Evolutionary conservation across 2,113 vertebrate species (phyloP), one percentile per base, ranked within the genome.

Genomic region (Apistogramma diplotaenia): DNA sequence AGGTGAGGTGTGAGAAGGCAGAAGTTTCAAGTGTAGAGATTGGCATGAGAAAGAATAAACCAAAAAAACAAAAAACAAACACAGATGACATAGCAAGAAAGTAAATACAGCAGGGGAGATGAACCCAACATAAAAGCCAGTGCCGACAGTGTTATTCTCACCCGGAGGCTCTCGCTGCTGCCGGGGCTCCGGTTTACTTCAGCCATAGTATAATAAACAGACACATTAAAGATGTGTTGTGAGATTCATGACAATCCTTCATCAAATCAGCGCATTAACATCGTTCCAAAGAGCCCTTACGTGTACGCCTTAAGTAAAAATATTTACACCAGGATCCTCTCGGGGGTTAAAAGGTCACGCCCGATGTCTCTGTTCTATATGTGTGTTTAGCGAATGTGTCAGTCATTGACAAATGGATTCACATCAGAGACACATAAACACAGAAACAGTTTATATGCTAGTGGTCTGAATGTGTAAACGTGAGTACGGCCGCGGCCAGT

Each of bases 341-440:
- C n/a, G 71, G 61, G 70, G 76, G 65, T 81, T 29, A 51, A 56
- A 72, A 37, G 86, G 81, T 84, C 70, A 6, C 43, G 4, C 25
- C 46, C 13, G 51, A 77, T 33, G 71, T 23, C 77, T 80, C 75
- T 29, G 57, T 85, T 84, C 61, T 62, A 53, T 51, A 74, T 5
- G 56, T 74, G 58, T 84, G 83, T 89, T 93, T 92, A 93, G 5
- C 3, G 29, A 81, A 79, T 2, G 49, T 74, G 89, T 89, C 82
- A 75, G 9, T 19, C 56, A 55, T 29, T 89, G 76, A 92, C 3
- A 29, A 88, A 87, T 71, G 82, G n/a, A 35, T 15, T 83, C 73
- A 78, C 55, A 56, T 79, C n/a, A 33, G 29, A 88, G 37, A 78
- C 15, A 74, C 40, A 78, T 29, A 91, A 87, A 91, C 74, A 86